These are phyloP conservation scores for Drosophila silvestris DNA, from an alignment of 2,888 invertebrate species.

Conservation along the genomic window DNA sequence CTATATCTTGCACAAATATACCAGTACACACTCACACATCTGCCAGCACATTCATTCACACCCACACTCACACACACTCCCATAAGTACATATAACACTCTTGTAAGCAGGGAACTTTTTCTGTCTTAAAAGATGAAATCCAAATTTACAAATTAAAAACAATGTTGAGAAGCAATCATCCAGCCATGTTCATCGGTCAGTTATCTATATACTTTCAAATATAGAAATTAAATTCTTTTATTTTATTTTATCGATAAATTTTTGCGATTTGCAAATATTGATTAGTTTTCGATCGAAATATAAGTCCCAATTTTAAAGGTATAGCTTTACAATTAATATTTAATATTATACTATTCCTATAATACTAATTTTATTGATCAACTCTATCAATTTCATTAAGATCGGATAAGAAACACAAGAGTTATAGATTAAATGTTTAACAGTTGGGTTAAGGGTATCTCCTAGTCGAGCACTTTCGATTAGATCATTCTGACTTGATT, in stretches of 20 bases:
- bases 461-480: neutral
- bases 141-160: no score
- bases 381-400: neutral
- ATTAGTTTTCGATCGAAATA: no score
- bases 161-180: neutral
- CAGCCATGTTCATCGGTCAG: neutral
- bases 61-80: neutral
- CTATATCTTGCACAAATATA: slow-evolving; percentile 48
- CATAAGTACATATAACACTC: neutral
- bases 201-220: no score
- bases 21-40: slow-evolving; percentile 14
- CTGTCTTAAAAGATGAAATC: no score
- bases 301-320: no score
- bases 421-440: neutral
- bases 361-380: fast-evolving
- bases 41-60: slow-evolving; percentile 11
- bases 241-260: neutral
- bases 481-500: neutral
- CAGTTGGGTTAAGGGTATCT: neutral
- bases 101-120: no score
- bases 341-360: neutral
- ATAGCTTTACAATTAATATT: no score
- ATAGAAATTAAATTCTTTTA: neutral
- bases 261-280: no score
- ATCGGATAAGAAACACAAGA: neutral